A percentile compares a stretch with the other conserved stretches of the same genome.
phyloP scores from a whole-genome alignment of 2,113 vertebrate genomes.

The Oncorhynchus mykiss region DNA sequence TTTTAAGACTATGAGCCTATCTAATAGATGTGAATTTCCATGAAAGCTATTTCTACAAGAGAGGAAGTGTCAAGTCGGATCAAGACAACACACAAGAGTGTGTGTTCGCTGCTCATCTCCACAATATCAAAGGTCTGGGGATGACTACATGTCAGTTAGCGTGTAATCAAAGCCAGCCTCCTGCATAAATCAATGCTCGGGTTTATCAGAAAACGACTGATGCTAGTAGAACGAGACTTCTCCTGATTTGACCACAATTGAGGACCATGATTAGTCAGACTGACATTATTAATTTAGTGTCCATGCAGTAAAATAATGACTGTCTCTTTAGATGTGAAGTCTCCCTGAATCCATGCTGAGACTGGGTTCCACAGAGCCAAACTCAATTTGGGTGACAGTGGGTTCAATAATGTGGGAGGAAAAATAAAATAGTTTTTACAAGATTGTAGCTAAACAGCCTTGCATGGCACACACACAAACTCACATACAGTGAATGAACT shows the following conservation, averaged over 20 bases:
- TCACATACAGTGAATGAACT: background rate
- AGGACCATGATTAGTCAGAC: conserved; percentile 60
- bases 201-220: conserved; percentile 47
- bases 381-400: conserved; percentile 35
- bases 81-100: background rate
- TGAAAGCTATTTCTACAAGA: background rate
- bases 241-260: conserved; percentile 59
- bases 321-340: conserved; percentile 48
- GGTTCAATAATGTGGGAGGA: conserved; percentile 1
- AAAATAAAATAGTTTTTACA: background rate
- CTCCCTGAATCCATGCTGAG: conserved; percentile 26
- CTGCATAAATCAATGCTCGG: conserved; percentile 48
- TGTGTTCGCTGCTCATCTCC: conserved; percentile 49
- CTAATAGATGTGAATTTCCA: background rate
- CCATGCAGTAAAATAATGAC: conserved; percentile 53
- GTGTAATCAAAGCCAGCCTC: conserved; percentile 63
- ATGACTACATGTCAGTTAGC: conserved; percentile 51
- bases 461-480: background rate
- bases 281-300: conserved; percentile 58
- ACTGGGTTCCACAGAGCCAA: conserved; percentile 16
- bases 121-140: conserved; percentile 48
- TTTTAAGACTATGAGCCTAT: no score
- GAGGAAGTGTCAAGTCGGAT: background rate
- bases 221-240: conserved; percentile 40
- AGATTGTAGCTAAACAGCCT: background rate